A percentile compares a stretch with the other conserved stretches of the same genome.
phyloP scores from a whole-genome alignment of 30 jellyfish, hydroid and myxozoan species.

The Clytia hemisphaerica region DNA sequence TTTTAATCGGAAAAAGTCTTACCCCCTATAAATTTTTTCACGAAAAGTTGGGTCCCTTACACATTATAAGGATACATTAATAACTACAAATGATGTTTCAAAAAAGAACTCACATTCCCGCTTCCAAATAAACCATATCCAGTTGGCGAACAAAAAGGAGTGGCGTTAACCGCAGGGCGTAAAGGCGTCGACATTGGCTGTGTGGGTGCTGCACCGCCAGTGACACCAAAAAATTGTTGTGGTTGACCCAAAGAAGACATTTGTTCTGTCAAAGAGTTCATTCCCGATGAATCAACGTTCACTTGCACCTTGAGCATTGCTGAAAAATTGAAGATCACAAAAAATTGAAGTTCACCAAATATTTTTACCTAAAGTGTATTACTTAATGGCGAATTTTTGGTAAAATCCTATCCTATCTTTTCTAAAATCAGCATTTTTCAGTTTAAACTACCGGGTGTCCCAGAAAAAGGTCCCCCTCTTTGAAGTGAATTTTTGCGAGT shows the following conservation, averaged over 20 bases:
- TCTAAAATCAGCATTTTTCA: too few relatives aligned
- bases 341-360: neutral
- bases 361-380: neutral
- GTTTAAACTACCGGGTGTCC: too few relatives aligned
- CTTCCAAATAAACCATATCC: conserved; percentile 74
- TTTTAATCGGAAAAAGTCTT: too few relatives aligned
- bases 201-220: conserved; percentile 28
- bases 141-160: conserved; percentile 83
- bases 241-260: conserved; percentile 62
- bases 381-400: neutral
- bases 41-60: too few relatives aligned
- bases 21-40: too few relatives aligned
- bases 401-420: neutral
- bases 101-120: too few relatives aligned
- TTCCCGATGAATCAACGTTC: conserved; percentile 43
- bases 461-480: too few relatives aligned
- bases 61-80: too few relatives aligned
- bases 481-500: too few relatives aligned
- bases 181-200: conserved; percentile 67
- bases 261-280: conserved; percentile 46
- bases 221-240: conserved; percentile 4
- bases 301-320: conserved; percentile 40
- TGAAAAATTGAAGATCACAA: conserved; percentile 5
- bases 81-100: too few relatives aligned
- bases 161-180: conserved; percentile 47